phyloP scores from a whole-genome alignment of 2,113 vertebrate species.

The Lucifuga dentata region DNA sequence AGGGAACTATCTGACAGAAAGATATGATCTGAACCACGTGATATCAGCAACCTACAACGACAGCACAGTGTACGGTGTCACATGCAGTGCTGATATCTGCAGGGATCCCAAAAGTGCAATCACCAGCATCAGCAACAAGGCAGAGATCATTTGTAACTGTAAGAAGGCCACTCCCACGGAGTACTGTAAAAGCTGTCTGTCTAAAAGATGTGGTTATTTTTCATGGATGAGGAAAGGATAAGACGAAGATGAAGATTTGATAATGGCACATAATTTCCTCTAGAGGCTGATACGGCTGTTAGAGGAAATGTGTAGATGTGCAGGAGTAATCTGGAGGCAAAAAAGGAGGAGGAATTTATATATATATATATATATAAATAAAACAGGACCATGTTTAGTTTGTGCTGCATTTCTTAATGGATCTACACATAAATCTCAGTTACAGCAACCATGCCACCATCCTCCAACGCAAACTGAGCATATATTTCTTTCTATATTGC shows the following conservation, averaged over 20 bases:
- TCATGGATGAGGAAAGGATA: conserved; percentile 16
- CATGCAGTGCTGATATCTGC: conserved; percentile 40
- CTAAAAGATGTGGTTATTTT: conserved; percentile 39
- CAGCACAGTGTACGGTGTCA: conserved; percentile 17
- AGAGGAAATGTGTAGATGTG: conserved; percentile 27
- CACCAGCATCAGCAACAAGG: conserved; percentile 57
- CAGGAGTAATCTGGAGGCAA: background rate
- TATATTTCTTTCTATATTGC: conserved; percentile 15
- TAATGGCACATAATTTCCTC: conserved; percentile 36
- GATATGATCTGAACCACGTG: conserved; percentile 49
- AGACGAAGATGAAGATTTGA: conserved; percentile 4
- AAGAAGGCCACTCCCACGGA: conserved; percentile 16
- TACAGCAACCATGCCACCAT: background rate
- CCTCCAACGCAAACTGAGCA: background rate
- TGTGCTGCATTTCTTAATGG: background rate
- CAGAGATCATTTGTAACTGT: conserved; percentile 56
- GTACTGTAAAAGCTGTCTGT: conserved; percentile 16
- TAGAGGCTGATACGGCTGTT: background rate
- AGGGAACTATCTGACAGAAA: conserved; percentile 54
- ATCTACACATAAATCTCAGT: conserved; percentile 30
- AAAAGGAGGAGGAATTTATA: no score
- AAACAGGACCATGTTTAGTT: conserved; percentile 3
- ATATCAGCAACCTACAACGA: conserved; percentile 45
- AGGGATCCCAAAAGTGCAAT: conserved; percentile 48
- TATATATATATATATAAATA: no score